These are phyloP conservation scores for Hemiprocne comata DNA, from an alignment of 2,113 vertebrate species.

Conservation along the genomic window DNA sequence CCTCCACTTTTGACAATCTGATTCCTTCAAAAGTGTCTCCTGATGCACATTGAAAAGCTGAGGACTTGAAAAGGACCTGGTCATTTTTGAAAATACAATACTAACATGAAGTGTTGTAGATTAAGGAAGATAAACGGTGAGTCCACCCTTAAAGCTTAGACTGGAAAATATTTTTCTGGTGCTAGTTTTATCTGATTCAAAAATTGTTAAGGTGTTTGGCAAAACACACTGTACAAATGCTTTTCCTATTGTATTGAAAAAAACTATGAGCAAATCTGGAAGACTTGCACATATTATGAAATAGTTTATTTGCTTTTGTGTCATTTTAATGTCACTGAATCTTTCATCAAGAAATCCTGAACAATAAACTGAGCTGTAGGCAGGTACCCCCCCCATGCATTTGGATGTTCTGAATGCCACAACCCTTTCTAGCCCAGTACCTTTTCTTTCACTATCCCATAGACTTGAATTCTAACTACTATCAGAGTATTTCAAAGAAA, in stretches of 20 bases:
- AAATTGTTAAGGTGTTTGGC: not conserved
- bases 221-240: slow-evolving; percentile 9
- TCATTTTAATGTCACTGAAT: not conserved
- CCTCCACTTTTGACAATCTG: not conserved
- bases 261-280: not conserved
- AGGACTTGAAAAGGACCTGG: not conserved
- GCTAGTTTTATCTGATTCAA: not conserved
- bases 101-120: not conserved
- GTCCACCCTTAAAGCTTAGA: not conserved
- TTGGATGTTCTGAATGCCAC: not conserved
- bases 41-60: not conserved
- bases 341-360: slow-evolving; percentile 22
- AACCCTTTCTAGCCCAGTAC: not conserved
- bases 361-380: not conserved
- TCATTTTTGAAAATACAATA: not conserved
- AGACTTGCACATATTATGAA: slow-evolving; percentile 29
- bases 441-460: not conserved
- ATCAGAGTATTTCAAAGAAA: not conserved
- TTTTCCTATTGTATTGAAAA: not conserved
- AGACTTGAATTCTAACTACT: not conserved
- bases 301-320: not conserved
- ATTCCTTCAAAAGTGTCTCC: not conserved
- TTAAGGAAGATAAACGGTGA: not conserved
- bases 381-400: not conserved
- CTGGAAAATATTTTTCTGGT: not conserved